Conservation (phyloP, 2,113 vertebrate genomes). For the Tamias sibiricus region DNA sequence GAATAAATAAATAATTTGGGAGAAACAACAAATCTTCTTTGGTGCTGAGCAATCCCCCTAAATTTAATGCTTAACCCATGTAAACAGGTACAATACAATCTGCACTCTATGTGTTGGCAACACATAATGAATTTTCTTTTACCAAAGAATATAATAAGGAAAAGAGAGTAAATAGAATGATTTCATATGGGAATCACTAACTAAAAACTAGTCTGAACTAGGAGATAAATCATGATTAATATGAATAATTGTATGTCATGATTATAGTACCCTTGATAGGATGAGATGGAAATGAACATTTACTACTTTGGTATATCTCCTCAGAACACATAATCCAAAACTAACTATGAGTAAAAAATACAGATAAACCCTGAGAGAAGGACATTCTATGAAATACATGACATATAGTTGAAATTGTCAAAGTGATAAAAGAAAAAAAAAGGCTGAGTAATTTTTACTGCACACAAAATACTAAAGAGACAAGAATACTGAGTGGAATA, state of each 20-base stretch:
- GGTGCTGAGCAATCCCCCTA: background rate
- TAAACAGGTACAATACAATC: background rate
- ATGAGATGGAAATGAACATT: background rate
- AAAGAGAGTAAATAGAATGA: background rate
- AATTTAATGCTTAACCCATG: background rate
- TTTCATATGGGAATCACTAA: background rate
- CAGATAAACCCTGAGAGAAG: background rate
- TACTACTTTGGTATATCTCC: background rate
- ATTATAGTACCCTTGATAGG: background rate
- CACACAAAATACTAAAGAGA: background rate
- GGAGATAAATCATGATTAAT: background rate
- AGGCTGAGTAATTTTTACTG: background rate
- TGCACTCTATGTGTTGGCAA: background rate
- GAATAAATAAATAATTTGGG: background rate
- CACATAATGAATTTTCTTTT: background rate
- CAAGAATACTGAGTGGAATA: background rate
- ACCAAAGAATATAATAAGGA: background rate
- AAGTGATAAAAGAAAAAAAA: background rate
- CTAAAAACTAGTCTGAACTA: background rate
- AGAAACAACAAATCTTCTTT: background rate
- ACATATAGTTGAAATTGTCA: background rate
- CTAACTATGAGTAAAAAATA: background rate
- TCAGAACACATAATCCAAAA: background rate
- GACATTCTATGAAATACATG: background rate
- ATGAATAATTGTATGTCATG: background rate